Evolutionary conservation across 2,113 vertebrate species (phyloP), one percentile per base, ranked within the genome.

Genomic region (Aspiorhynchus laticeps): DNA sequence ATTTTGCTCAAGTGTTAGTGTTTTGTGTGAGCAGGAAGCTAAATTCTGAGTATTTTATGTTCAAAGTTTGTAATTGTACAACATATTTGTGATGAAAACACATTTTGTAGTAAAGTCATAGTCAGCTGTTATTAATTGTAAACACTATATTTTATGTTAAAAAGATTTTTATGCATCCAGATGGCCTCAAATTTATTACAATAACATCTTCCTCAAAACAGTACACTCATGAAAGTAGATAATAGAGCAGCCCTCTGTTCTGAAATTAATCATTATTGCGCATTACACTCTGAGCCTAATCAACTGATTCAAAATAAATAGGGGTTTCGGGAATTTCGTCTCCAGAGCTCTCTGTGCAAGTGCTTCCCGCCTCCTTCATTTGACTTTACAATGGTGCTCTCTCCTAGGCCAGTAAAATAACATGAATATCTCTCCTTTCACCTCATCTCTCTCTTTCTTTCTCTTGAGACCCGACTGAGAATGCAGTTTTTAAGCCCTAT

Each of bases 111-210:
- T 46, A 81, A 65, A 81, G 38, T 38, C 80, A 65, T 31, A 43
- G 36, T 71, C 81, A 53, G 65, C 26, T 53, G 46, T 69, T 48
- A 83, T 53, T 71, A 5, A 69, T 46, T 5, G 28, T 48, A 69
- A 84, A 53, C 82, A 84, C 41, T 84, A 17, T 24, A 67, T 73
- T 83, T 73, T 24, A 84, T 36, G 67, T 21, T 84, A 71, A 51
- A 33, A 24, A 7, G 31, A 26, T 10, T 82, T 82, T 82, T 48
- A 69, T 67, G 80, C 46, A 51, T 84, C 65, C 65, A 73, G 82
- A 73, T 84, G 65, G 82, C 46, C 48, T 84, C 46, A 84, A 53
- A 73, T 73, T 73, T 26, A 84, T 56, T 36, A 73, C 31, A 84
- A 71, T 53, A 38, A 10, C 48, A 73, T 84, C 19, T 73, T 84